phyloP scores from a whole-genome alignment of 64 coral and sea anemone species.

The Platygyra sinensis region DNA sequence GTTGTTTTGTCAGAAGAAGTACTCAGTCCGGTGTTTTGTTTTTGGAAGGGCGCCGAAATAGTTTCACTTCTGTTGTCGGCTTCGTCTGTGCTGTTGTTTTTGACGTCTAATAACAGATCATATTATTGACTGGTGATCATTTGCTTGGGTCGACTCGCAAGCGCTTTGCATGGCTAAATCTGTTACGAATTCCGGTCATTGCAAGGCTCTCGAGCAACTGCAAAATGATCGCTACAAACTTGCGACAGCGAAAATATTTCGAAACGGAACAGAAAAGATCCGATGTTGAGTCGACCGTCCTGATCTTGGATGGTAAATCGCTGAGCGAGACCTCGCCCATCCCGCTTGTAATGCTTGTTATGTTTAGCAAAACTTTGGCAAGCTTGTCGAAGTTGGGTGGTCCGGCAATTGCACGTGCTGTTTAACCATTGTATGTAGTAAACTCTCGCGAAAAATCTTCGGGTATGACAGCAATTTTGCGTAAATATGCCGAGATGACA shows the following conservation, averaged over 20 bases:
- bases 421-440: background rate
- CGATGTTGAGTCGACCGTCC: background rate
- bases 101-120: constrained; percentile 22
- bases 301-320: background rate
- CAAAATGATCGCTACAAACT: background rate
- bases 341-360: constrained; percentile 25
- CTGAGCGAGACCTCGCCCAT: background rate
- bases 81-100: constrained; percentile 9
- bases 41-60: constrained; percentile 31
- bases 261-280: background rate
- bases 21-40: background rate
- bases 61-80: constrained; percentile 28
- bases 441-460: background rate
- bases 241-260: background rate
- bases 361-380: constrained; percentile 11
- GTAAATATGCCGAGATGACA: background rate
- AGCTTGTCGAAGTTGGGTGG: constrained; percentile 13
- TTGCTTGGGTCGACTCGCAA: background rate
- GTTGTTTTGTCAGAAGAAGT: constrained; percentile 12
- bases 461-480: background rate
- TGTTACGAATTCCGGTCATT: constrained; percentile 14
- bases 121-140: background rate
- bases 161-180: background rate
- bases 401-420: constrained; percentile 12
- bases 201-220: background rate